These are phyloP conservation scores for Epinephelus lanceolatus DNA, from an alignment of 2,113 vertebrate genomes.

Conservation along the genomic window DNA sequence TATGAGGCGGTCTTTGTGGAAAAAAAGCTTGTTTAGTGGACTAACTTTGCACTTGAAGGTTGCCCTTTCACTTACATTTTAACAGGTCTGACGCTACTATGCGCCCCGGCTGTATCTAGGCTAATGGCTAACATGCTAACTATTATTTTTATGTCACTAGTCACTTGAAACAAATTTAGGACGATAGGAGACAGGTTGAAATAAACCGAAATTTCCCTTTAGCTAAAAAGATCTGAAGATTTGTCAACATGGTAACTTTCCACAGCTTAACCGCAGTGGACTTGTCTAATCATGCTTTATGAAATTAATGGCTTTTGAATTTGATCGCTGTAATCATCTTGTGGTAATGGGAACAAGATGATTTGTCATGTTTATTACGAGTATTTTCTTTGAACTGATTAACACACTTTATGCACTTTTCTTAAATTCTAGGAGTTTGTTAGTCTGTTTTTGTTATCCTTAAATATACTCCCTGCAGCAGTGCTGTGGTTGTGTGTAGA, in stretches of 20 bases:
- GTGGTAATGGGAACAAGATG: not conserved
- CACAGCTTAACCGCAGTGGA: not conserved
- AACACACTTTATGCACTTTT: not conserved
- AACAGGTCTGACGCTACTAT: too few species aligned
- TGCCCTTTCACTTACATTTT: too few species aligned
- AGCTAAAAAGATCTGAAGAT: not conserved
- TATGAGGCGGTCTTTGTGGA: too few species aligned
- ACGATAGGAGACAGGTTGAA: too few species aligned
- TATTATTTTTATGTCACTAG: too few species aligned
- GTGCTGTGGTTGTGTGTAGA: too few species aligned
- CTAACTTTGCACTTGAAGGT: too few species aligned
- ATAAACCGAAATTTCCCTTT: too few species aligned
- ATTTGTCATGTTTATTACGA: not conserved
- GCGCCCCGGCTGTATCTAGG: too few species aligned
- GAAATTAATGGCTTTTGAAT: not conserved
- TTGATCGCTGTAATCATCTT: not conserved
- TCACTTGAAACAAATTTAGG: too few species aligned
- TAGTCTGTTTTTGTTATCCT: not conserved
- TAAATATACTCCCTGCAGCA: not conserved
- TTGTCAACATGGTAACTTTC: not conserved
- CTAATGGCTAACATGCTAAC: too few species aligned
- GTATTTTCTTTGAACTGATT: not conserved
- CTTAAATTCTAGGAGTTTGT: not conserved
- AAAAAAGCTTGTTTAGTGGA: too few species aligned
- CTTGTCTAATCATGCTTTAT: not conserved